Evolutionary conservation across 2,797 vertebrate genomes (phyloP).

Genomic region (Echiichthys vipera): DNA sequence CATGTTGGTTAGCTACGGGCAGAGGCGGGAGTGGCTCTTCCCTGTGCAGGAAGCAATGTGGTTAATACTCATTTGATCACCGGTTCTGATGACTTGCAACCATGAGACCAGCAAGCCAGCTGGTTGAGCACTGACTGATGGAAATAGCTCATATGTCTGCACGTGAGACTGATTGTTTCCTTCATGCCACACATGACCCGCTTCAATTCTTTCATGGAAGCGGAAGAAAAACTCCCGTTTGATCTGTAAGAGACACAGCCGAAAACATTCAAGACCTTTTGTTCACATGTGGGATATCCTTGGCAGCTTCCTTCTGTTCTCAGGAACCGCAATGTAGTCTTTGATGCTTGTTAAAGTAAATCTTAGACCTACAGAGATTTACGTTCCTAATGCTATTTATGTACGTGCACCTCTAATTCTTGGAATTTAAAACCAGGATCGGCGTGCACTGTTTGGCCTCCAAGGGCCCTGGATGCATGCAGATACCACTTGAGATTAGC

Average conservation of each 20-base stretch:
- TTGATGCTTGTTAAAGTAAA: slow-evolving; percentile 38
- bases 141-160: slow-evolving; percentile 21
- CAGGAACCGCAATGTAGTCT: neutral
- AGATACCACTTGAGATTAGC: slow-evolving; percentile 45
- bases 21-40: slow-evolving; percentile 69
- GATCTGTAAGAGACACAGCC: slow-evolving; percentile 23
- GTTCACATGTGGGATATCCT: slow-evolving; percentile 2
- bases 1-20: slow-evolving; percentile 40
- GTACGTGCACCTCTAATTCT: slow-evolving; percentile 12
- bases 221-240: neutral
- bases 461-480: slow-evolving; percentile 25
- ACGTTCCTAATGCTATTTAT: slow-evolving; percentile 31
- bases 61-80: slow-evolving; percentile 67
- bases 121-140: slow-evolving; percentile 14
- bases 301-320: slow-evolving; percentile 17
- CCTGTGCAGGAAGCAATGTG: slow-evolving; percentile 74
- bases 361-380: slow-evolving; percentile 22
- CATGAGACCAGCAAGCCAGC: slow-evolving; percentile 39
- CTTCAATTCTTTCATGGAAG: neutral
- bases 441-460: slow-evolving; percentile 33
- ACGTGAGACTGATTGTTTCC: slow-evolving; percentile 19
- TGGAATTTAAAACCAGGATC: slow-evolving; percentile 4
- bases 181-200: slow-evolving; percentile 13
- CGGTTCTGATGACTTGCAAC: slow-evolving; percentile 54
- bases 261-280: slow-evolving; percentile 18